Percentiles rank a stretch among this genome's conserved stretches.
Conservation (phyloP, 2,888 invertebrate species). For the Leistus spinibarbis region DNA sequence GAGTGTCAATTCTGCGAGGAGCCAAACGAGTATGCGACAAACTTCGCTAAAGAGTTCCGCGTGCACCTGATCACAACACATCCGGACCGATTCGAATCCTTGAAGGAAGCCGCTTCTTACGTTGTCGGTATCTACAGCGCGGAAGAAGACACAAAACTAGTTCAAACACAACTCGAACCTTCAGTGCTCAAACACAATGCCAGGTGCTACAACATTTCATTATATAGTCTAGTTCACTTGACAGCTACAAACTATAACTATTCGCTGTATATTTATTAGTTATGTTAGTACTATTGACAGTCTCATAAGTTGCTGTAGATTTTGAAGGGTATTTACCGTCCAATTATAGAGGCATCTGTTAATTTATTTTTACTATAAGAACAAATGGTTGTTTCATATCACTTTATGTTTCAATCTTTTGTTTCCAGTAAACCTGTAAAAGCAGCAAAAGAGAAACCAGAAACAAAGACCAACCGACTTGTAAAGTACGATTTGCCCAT, state of each 20-base stretch:
- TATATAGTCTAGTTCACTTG: neutral
- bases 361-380: neutral
- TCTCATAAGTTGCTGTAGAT: neutral
- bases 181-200: neutral
- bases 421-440: neutral
- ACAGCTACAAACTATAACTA: neutral
- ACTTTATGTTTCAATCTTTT: too few species aligned
- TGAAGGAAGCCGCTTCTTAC: conserved; percentile 60
- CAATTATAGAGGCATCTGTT: neutral
- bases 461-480: neutral
- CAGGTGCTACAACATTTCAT: neutral
- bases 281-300: neutral
- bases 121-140: conserved; percentile 59
- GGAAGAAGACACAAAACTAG: conserved; percentile 49
- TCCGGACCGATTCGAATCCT: conserved; percentile 59
- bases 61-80: conserved; percentile 68
- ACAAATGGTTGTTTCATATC: too few species aligned
- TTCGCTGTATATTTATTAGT: neutral
- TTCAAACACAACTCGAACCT: conserved; percentile 8
- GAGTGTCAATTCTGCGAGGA: conserved; percentile 71
- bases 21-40: conserved; percentile 60
- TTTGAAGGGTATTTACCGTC: neutral
- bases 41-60: conserved; percentile 71
- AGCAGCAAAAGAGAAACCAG: neutral
- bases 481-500: neutral